Conservation (phyloP, 2,113 vertebrate genomes). For the Euleptes europaea region DNA sequence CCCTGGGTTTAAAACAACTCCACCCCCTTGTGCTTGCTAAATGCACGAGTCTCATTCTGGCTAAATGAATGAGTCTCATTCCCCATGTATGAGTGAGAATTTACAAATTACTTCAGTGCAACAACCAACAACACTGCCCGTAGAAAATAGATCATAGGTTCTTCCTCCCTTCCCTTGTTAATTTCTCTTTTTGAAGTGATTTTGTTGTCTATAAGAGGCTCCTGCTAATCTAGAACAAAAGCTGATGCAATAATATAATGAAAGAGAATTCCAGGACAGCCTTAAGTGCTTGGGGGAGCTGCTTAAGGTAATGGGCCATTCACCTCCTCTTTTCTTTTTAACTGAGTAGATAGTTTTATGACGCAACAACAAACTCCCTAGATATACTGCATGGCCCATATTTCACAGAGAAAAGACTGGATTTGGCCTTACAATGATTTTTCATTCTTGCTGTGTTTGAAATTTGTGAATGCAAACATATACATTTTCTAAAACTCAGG, state of each 20-base stretch:
- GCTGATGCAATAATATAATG: conserved; percentile 23
- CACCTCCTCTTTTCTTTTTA: not conserved
- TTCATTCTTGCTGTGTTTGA: not conserved
- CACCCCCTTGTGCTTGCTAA: not conserved
- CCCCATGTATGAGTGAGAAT: conserved; percentile 48
- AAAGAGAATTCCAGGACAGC: conserved; percentile 13
- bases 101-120: conserved; percentile 55
- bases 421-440: not conserved
- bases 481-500: not conserved
- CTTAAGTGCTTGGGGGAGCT: conserved; percentile 17
- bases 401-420: not conserved
- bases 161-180: rapidly evolving
- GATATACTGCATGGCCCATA: not conserved
- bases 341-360: not conserved
- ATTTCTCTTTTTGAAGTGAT: not conserved
- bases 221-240: not conserved
- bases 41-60: rapidly evolving
- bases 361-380: not conserved
- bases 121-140: not conserved
- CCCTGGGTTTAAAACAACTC: not conserved
- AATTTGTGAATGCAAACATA: not conserved
- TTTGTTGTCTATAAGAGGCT: not conserved
- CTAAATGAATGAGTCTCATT: rapidly evolving
- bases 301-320: not conserved
- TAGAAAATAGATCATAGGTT: not conserved